These are phyloP conservation scores for Euura lappo DNA, from an alignment of 1,140 invertebrate genomes.

Conservation along the genomic window DNA sequence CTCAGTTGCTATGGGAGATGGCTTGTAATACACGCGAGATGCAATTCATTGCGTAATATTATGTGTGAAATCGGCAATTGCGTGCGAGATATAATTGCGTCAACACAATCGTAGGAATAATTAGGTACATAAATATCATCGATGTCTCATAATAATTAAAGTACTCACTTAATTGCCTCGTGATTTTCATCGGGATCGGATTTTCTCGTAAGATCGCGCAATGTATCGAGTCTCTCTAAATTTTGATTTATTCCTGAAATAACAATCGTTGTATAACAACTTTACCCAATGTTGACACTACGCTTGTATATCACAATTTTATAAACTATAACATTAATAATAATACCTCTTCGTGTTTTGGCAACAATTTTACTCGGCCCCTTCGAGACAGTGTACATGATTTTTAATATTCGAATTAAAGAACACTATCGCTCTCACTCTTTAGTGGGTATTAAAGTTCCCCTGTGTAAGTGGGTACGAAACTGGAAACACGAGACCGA, in stretches of 20 bases:
- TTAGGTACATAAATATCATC: no score
- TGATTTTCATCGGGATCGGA: slow-evolving; percentile 64
- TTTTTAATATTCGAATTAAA: not conserved
- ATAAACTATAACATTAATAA: slow-evolving; percentile 6
- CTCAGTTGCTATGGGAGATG: slow-evolving; percentile 1
- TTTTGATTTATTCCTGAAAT: slow-evolving; percentile 70
- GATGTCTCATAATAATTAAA: no score
- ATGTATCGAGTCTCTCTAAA: slow-evolving; percentile 70
- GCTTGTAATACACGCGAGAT: not conserved
- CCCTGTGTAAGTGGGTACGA: not conserved
- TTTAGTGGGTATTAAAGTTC: not conserved
- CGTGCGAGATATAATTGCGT: not conserved
- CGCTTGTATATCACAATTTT: not conserved
- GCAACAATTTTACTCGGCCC: slow-evolving; percentile 85
- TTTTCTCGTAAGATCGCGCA: slow-evolving; percentile 69
- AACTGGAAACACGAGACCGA: slow-evolving; percentile 1
- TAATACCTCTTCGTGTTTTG: slow-evolving; percentile 80
- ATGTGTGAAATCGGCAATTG: slow-evolving; percentile 1
- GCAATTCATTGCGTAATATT: not conserved
- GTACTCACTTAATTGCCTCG: slow-evolving; percentile 42
- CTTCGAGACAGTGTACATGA: slow-evolving; percentile 85
- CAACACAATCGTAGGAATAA: not conserved
- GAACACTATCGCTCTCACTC: not conserved
- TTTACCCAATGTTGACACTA: slow-evolving; percentile 14
- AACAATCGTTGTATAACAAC: slow-evolving; percentile 24